Evolutionary conservation across 2,888 invertebrate species (phyloP), one percentile per base, ranked within the genome.

Genomic region (Elegia similella): DNA sequence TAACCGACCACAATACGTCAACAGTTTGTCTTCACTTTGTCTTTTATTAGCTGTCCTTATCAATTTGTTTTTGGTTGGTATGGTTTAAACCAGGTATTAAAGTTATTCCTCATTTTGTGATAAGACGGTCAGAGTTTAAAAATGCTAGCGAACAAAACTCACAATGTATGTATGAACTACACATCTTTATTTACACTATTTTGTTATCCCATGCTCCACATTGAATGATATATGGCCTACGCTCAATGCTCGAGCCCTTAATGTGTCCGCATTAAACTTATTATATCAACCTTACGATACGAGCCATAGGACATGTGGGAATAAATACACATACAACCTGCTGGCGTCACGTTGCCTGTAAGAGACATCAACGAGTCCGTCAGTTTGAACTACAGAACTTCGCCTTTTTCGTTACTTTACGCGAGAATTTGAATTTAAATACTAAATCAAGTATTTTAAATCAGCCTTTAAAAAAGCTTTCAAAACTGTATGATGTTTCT

Each of bases 191-290:
- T 34, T 12, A 10, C 7, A 12, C 7, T 34, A 34, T 50, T 50
- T 13, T 32, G 16, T 32, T 13, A 12, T 15, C 7, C 7, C 16
- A 2, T 34, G 48, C 13, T 15, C 13, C 48, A 7, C 47, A 38
- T 38, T 12, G 6, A 23, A 34, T 50, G 50, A 50, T 50, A 50
- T 50, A 50, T 50, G 15, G 32, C 10, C 32, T 16, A 30, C 16
- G 50, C 17, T 50, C 34, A 38, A 50, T 34, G 50, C 50, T 16
- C 15, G 8, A 17, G 50, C 34, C 50, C 50, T 50, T 50, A 50
- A 50, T 50, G 34, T 17, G 34, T 12, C 10, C 12, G 12, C 50
- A 50, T 50, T 50, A 38, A 50, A 50, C 32, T 50, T 32, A 15
- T 38, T 17, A n/a, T n/a, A 15, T 32, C 17, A 34, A 16, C 34